A percentile compares a stretch with the other conserved stretches of the same genome.
These are phyloP conservation scores for Cyprinodon tularosa DNA, from an alignment of 2,113 vertebrate species.

Conservation along the genomic window DNA sequence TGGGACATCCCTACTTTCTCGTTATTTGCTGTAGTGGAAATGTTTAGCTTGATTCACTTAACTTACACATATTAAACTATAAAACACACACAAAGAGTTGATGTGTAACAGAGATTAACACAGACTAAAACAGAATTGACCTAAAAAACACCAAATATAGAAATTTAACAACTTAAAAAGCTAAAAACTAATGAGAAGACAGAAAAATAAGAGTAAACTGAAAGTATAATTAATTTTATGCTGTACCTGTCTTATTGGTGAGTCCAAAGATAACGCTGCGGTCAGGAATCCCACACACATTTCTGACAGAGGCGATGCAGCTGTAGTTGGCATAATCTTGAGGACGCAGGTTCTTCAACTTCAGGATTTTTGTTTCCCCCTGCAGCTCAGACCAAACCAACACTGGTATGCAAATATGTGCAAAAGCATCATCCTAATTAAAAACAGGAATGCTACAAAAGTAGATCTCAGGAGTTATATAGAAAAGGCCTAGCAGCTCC, in stretches of 20 bases:
- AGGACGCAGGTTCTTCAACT: constrained; percentile 98
- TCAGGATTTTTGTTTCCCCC: constrained; percentile 99
- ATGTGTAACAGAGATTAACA: background rate
- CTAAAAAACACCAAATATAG: background rate
- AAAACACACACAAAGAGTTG: background rate
- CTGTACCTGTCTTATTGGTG: constrained; percentile 90
- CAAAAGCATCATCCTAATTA: constrained; percentile 43
- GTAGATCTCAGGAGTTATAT: constrained; percentile 1
- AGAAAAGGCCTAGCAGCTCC: constrained; percentile 48
- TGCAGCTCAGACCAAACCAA: constrained; percentile 82
- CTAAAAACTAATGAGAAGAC: too few relatives aligned
- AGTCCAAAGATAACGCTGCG: constrained; percentile 94
- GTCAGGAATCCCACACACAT: constrained; percentile 94
- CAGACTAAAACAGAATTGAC: background rate
- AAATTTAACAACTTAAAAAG: background rate
- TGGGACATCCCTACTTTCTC: too few relatives aligned
- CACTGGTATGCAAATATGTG: constrained; percentile 80
- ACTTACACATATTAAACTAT: background rate
- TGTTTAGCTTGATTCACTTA: background rate
- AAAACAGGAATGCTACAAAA: constrained; percentile 25
- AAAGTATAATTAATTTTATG: background rate
- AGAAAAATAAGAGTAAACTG: background rate
- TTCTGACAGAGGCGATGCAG: constrained; percentile 96
- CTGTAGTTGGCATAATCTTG: constrained; percentile 99
- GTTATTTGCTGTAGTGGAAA: too few relatives aligned